Conservation (phyloP, 2,797 vertebrate genomes). For the Galagoides demidoff region DNA sequence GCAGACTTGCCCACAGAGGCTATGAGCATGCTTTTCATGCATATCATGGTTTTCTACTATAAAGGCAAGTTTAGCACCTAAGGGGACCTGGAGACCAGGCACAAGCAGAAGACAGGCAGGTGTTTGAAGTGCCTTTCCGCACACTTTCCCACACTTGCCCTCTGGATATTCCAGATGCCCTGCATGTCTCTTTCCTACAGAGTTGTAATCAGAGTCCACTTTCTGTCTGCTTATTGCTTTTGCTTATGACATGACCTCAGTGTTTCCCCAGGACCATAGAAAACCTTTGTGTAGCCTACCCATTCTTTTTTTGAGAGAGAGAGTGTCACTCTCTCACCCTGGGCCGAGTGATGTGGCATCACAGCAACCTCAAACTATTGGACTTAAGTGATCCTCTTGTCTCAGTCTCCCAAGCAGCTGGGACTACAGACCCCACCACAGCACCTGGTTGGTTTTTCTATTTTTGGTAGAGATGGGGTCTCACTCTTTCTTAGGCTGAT, state of each 20-base stretch:
- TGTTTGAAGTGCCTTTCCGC: accelerated
- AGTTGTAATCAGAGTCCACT: not conserved
- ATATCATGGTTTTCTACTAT: accelerated
- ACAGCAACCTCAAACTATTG: too few relatives aligned
- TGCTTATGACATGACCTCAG: not conserved
- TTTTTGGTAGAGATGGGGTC: too few relatives aligned
- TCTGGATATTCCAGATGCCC: accelerated
- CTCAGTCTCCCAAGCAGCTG: too few relatives aligned
- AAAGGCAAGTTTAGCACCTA: not conserved
- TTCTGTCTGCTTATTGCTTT: too few relatives aligned
- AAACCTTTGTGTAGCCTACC: not conserved
- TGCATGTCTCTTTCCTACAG: accelerated
- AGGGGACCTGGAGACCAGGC: not conserved
- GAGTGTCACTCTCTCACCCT: too few relatives aligned
- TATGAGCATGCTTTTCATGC: accelerated
- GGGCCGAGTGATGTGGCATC: too few relatives aligned
- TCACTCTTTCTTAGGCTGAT: too few relatives aligned
- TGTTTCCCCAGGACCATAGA: not conserved
- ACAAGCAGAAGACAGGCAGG: not conserved
- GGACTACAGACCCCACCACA: too few relatives aligned
- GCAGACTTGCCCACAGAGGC: accelerated
- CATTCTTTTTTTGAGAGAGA: too few relatives aligned
- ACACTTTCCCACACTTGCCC: not conserved
- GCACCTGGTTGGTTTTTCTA: too few relatives aligned
- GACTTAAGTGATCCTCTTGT: too few relatives aligned